Evolutionary conservation across 2,113 vertebrate species (phyloP).

Genomic region (Hippocampus comes): DNA sequence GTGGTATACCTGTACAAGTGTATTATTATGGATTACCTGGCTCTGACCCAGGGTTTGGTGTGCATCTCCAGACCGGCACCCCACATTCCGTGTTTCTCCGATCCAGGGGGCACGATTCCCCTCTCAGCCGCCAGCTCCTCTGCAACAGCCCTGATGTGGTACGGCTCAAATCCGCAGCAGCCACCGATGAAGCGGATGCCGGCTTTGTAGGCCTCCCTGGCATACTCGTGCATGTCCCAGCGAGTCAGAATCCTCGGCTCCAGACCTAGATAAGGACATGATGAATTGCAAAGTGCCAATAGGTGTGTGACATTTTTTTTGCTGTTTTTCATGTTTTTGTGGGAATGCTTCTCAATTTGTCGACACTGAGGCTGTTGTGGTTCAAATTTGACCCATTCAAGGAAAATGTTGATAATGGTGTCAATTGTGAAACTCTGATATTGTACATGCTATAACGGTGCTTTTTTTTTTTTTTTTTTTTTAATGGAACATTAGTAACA

Average conservation of each 20-base stretch:
- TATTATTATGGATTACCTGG: constrained; percentile 75
- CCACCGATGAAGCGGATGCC: constrained; percentile 89
- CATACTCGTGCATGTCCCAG: constrained; percentile 88
- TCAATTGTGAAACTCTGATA: too few species aligned
- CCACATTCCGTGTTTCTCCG: constrained; percentile 92
- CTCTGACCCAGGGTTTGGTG: constrained; percentile 97
- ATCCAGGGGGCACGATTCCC: constrained; percentile 80
- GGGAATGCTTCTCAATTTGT: too few species aligned
- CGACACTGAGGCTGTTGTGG: too few species aligned
- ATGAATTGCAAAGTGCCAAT: background rate
- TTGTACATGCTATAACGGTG: too few species aligned
- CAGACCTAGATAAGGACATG: constrained; percentile 61
- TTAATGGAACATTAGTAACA: too few species aligned
- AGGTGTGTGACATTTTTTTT: background rate
- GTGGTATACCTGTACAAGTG: background rate
- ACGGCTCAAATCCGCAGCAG: constrained; percentile 95
- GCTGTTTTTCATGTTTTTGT: too few species aligned
- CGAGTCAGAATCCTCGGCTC: constrained; percentile 84
- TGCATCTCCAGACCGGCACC: constrained; percentile 88
- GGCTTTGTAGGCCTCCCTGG: constrained; percentile 83
- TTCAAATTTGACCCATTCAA: too few species aligned
- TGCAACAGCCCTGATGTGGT: constrained; percentile 87
- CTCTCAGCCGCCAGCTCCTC: constrained; percentile 87
- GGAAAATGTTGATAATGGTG: too few species aligned
- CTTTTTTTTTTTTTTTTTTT: too few species aligned